Evolutionary conservation across 2,888 invertebrate species (phyloP).

Genomic region (Anodontia alba): DNA sequence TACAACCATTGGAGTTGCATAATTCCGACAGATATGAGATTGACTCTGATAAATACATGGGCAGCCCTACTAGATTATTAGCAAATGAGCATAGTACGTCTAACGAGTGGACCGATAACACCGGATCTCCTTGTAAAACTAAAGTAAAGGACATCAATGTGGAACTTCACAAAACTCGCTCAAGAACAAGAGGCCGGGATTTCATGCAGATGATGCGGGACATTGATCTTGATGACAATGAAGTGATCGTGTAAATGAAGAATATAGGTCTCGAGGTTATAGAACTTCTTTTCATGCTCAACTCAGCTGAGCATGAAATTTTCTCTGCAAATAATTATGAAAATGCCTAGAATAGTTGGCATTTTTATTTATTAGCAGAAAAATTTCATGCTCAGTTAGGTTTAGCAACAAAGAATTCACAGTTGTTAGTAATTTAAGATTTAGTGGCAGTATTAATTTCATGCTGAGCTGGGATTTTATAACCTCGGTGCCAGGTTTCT

Average conservation of each 20-base stretch:
- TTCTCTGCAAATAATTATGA: no score
- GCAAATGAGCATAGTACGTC: conserved; percentile 72
- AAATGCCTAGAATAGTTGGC: no score
- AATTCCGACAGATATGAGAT: conserved; percentile 58
- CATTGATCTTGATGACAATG: conserved; percentile 72
- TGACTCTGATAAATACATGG: conserved; percentile 64
- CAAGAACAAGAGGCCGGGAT: conserved; percentile 48
- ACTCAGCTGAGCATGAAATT: no score
- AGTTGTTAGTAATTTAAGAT: no score
- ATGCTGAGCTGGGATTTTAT: no score
- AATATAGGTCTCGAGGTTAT: no score
- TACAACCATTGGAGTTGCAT: conserved; percentile 87
- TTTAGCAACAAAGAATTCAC: no score
- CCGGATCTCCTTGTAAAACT: conserved; percentile 68
- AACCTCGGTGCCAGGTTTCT: no score
- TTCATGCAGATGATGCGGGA: conserved; percentile 55
- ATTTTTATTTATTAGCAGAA: no score
- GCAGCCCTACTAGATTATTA: conserved; percentile 73
- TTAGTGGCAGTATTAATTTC: no score
- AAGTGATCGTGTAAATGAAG: conserved; percentile 72
- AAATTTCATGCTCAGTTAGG: no score
- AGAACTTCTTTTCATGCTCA: no score
- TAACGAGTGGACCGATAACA: conserved; percentile 72
- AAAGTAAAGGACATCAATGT: conserved; percentile 79
- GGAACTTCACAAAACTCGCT: conserved; percentile 66